Conservation (phyloP, 2,113 vertebrate species). For the Ptilorrhoa leucosticta region DNA sequence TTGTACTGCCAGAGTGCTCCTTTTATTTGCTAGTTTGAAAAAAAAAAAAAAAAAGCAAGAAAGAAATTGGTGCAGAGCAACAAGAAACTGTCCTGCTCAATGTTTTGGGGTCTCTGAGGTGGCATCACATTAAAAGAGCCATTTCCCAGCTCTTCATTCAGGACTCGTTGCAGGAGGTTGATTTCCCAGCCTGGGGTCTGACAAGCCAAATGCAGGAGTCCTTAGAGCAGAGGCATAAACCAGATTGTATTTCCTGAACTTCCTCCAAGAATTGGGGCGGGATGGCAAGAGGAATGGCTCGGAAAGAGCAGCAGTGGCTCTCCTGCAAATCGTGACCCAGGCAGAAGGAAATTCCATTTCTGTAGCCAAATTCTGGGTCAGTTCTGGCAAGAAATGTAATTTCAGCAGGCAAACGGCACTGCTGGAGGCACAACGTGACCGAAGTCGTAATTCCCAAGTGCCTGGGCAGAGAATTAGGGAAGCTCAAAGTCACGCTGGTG, state of each 20-base stretch:
- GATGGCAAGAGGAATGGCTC: neutral
- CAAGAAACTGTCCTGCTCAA: neutral
- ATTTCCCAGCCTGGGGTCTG: neutral
- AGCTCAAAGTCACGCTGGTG: neutral
- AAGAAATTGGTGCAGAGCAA: neutral
- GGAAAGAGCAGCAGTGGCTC: neutral
- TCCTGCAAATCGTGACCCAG: neutral
- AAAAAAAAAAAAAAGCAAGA: neutral
- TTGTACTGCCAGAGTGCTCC: neutral
- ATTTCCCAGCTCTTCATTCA: neutral
- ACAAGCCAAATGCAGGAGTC: neutral
- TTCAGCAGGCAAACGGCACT: neutral
- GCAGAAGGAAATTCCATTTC: neutral
- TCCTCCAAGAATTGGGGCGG: neutral
- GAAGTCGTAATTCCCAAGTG: neutral
- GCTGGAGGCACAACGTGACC: neutral
- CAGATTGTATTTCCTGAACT: neutral
- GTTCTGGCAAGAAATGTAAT: neutral
- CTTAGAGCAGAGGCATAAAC: neutral
- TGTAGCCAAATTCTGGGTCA: neutral
- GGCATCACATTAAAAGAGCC: neutral
- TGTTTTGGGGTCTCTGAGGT: neutral
- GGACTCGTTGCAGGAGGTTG: neutral
- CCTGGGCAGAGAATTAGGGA: neutral
- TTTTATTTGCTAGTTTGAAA: neutral